A percentile compares a stretch with the other conserved stretches of the same genome.
These are phyloP conservation scores for Epinephelus moara DNA, from an alignment of 2,113 vertebrate species.

Conservation along the genomic window DNA sequence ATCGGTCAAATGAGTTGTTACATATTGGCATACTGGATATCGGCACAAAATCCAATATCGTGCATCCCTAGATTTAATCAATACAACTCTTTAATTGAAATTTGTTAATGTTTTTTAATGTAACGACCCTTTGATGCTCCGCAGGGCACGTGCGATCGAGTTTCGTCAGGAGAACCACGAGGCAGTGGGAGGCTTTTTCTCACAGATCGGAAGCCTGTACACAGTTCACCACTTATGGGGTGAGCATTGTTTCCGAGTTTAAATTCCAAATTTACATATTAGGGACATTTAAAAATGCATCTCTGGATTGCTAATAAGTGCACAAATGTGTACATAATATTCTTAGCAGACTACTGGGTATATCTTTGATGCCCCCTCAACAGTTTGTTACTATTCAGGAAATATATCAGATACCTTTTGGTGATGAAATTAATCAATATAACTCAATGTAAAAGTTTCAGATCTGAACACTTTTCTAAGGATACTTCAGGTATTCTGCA, in stretches of 20 bases:
- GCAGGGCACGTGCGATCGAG: conserved; percentile 95
- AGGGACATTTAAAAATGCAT: not conserved
- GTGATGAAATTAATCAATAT: not conserved
- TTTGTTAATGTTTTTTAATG: not conserved
- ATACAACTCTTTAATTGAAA: not conserved
- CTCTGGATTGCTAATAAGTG: not conserved
- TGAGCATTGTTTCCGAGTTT: conserved; percentile 73
- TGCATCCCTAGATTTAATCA: too few species aligned
- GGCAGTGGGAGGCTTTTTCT: conserved; percentile 98
- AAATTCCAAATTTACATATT: not conserved
- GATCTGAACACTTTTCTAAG: not conserved
- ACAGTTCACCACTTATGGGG: conserved; percentile 99
- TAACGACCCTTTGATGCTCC: conserved; percentile 22
- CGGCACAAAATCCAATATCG: too few species aligned
- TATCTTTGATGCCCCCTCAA: not conserved
- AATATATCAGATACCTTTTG: not conserved
- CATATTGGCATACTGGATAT: too few species aligned
- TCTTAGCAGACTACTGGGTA: not conserved
- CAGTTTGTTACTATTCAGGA: not conserved
- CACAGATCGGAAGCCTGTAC: conserved; percentile 96
- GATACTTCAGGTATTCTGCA: not conserved
- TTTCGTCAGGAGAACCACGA: conserved; percentile 93
- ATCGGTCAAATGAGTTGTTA: too few species aligned
- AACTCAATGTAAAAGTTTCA: not conserved
- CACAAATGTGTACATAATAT: not conserved